Evolutionary conservation across 2,113 vertebrate species (phyloP), one percentile per base, ranked within the genome.

Genomic region (Caracal caracal): DNA sequence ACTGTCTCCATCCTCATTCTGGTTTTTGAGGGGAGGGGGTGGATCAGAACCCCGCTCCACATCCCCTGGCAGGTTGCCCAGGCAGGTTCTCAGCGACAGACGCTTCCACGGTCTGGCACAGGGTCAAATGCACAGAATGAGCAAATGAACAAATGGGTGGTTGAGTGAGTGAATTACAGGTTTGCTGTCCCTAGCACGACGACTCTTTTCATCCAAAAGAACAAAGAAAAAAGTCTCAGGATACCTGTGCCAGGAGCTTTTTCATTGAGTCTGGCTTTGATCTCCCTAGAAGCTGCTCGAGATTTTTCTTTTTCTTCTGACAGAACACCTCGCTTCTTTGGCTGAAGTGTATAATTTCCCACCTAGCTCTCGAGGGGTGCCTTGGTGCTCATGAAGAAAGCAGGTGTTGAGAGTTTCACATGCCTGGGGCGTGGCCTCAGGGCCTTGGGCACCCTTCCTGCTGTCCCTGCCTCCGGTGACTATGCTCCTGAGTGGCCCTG

Each of bases 251-350:
- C 40, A 56, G 40, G 70, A 80, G 20, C 33, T 82, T 30, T 80
- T 53, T 33, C 26, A n/a, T 37, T 2, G 70, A 96, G 16, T 85
- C 73, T 83, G 59, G 19, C 65, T 97, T 68, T 88, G 76, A 87
- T 70, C 66, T 76, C 20, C 79, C 37, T 30, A 70, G 93, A 94
- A 76, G n/a, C 71, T 61, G 71, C 22, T 90, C 11, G 51, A 89
- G 63, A 88, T 61, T 94, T 95, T 93, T 66, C 22, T 92, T 83
- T 94, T 84, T 88, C 1, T 90, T 89, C 83, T 96, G 86, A 89
- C 16, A 86, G 71, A 90, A 95, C 79, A 79, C 75, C 56, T 82
- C 0, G 49, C 35, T 93, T 95, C n/a, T 71, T 84, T 40, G 63
- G 71, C 61, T 71, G 85, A 95, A 82, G 4, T 12, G 9, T 79